phyloP scores from a whole-genome alignment of 2,888 invertebrate species.

The Omphaloscelis lunosa region DNA sequence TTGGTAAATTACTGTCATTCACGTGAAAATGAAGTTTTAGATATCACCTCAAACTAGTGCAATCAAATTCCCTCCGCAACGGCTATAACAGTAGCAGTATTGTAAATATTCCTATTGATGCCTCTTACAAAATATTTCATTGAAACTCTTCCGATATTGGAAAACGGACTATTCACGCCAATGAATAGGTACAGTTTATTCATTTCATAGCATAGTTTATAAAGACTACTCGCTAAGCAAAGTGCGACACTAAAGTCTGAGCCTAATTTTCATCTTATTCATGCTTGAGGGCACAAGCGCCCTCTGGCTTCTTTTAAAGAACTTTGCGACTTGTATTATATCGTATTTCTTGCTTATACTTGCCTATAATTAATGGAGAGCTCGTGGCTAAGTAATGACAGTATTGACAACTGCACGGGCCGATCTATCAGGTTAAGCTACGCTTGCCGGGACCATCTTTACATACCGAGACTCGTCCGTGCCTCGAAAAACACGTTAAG shows the following conservation, averaged over 20 bases:
- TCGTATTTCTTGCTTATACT: constrained; percentile 8
- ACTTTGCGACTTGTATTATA: constrained; percentile 20
- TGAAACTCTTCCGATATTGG: constrained; percentile 35
- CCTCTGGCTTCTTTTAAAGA: constrained; percentile 21
- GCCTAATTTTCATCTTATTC: constrained; percentile 54
- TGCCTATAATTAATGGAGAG: background rate
- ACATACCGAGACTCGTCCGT: too few relatives aligned
- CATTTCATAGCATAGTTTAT: constrained; percentile 19
- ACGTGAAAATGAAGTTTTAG: too few relatives aligned
- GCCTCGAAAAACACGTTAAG: too few relatives aligned
- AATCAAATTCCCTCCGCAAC: background rate
- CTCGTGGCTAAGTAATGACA: too few relatives aligned
- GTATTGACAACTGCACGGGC: too few relatives aligned
- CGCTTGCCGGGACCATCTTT: too few relatives aligned
- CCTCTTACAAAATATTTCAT: constrained; percentile 20
- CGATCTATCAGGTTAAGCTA: too few relatives aligned
- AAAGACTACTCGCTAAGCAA: constrained; percentile 23
- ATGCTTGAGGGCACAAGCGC: constrained; percentile 24
- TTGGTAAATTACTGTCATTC: too few relatives aligned
- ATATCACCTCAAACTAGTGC: background rate
- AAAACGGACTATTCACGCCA: constrained; percentile 25
- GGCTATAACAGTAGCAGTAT: background rate
- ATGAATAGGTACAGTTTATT: constrained; percentile 29
- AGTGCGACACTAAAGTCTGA: constrained; percentile 33
- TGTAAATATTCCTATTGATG: constrained; percentile 13